These are phyloP conservation scores for Cryptomyrus ogoouensis DNA, from an alignment of 2,113 vertebrate genomes.

Conservation along the genomic window DNA sequence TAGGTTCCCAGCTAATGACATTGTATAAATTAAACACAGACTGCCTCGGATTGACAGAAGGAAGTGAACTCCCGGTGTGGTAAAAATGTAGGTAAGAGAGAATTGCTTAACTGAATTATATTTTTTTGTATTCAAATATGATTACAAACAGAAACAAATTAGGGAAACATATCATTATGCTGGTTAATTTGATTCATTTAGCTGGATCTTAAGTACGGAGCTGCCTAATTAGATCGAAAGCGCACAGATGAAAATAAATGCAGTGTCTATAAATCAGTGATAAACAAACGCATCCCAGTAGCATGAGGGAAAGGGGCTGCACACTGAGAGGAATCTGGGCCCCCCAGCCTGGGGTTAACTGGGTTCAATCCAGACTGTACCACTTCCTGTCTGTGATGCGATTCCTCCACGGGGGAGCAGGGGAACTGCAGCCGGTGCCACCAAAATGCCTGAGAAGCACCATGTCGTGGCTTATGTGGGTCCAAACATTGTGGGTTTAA, in stretches of 20 bases:
- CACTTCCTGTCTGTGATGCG: background rate
- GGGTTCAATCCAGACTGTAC: background rate
- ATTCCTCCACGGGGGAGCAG: constrained; percentile 1
- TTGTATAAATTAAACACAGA: constrained; percentile 17
- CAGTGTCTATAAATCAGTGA: constrained; percentile 9
- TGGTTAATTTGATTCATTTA: constrained; percentile 15
- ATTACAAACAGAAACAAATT: constrained; percentile 9
- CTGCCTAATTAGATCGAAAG: constrained; percentile 11
- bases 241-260: constrained; percentile 2
- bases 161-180: constrained; percentile 11
- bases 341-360: background rate
- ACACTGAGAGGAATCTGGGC: background rate
- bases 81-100: background rate
- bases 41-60: background rate
- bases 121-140: constrained; percentile 1
- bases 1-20: background rate
- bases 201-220: constrained; percentile 8
- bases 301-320: background rate
- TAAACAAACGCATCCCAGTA: background rate
- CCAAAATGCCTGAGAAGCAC: background rate
- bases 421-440: background rate
- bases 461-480: background rate
- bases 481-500: background rate
- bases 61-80: background rate
- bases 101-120: constrained; percentile 1